These are phyloP conservation scores for Ianthella basta DNA, from an alignment of 37 sponge, comb jelly and placozoan species.

Conservation along the genomic window DNA sequence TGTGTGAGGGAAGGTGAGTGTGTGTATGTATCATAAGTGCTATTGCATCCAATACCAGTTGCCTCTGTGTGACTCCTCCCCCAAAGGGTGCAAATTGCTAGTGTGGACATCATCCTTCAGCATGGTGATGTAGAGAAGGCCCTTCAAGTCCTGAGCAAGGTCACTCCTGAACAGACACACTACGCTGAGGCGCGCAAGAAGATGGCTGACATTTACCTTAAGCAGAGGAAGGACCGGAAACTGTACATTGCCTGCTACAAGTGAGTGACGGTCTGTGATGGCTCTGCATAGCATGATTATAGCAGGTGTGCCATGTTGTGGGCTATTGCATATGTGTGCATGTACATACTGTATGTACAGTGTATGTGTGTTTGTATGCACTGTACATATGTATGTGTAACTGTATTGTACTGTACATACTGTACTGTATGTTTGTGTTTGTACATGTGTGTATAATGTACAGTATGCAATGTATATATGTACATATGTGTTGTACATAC, in stretches of 20 bases:
- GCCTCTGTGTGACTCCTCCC: background rate
- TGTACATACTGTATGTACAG: too few relatives aligned
- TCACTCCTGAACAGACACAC: constrained; percentile 79
- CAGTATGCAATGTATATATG: too few relatives aligned
- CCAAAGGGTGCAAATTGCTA: constrained; percentile 77
- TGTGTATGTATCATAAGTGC: background rate
- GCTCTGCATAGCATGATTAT: background rate
- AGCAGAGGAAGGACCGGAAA: constrained; percentile 71
- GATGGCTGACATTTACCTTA: constrained; percentile 92
- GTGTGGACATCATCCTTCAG: constrained; percentile 75
- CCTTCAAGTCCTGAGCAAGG: constrained; percentile 62
- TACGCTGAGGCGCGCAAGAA: constrained; percentile 90
- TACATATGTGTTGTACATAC: too few relatives aligned
- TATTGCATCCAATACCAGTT: background rate
- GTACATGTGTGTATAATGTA: too few relatives aligned
- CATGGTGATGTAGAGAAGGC: constrained; percentile 81
- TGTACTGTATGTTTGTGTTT: too few relatives aligned
- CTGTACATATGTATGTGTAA: background rate
- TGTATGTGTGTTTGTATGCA: too few relatives aligned
- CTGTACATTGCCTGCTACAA: constrained; percentile 77
- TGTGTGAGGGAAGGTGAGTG: constrained; percentile 8
- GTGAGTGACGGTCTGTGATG: too few relatives aligned
- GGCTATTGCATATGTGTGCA: too few relatives aligned
- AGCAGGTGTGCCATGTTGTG: background rate
- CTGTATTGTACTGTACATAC: background rate